Evolutionary conservation across 2,888 invertebrate species (phyloP), one percentile per base, ranked within the genome.

Genomic region (Cistogaster globosa): DNA sequence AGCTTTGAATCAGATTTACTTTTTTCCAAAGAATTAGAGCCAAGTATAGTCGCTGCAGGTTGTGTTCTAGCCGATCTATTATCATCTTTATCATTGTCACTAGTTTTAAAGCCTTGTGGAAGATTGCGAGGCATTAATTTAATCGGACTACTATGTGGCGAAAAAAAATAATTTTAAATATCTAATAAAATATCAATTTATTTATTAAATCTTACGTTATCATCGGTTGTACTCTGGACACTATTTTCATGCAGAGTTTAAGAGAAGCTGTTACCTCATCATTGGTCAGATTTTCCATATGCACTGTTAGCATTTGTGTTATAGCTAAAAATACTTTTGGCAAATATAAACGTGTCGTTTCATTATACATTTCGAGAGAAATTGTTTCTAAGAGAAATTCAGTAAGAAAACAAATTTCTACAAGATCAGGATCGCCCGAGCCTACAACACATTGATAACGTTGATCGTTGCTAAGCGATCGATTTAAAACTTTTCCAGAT

Each of bases 381-480:
- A 97, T 95, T 45, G 95, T 94, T 86, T 97, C 96, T 69, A 97
- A 91, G 8, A 97, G 93, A 90, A 96, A 96, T 91, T 96, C 96
- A 11, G 96, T 95, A 55, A 97, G 92, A 62, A 94, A 93, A 89
- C 96, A 96, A 62, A 96, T 94, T 93, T 97, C 96, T 72, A 94
- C 91, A n/a, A 95, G 92, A 87, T 93, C 93, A 0, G 95, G 95
- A 88, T 94, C 93, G 1, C 95, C 95, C 57, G 94, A 94, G 32
- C 95, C 95, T 38, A 96, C 95, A 91, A 88, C 83, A 83, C 92
- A 90, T 76, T 90, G 89, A 81, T 90, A 91, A 60, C 88, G 86
- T 78, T 90, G 88, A 38, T 88, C 87, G 18, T 75, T 83, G 42
- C 68, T 86, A 26, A 69, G 65, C 32, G 84, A 85, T 36, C 82